A percentile compares a stretch with the other conserved stretches of the same genome.
phyloP scores from a whole-genome alignment of 2,888 invertebrate species.

The Phorcus lineatus region DNA sequence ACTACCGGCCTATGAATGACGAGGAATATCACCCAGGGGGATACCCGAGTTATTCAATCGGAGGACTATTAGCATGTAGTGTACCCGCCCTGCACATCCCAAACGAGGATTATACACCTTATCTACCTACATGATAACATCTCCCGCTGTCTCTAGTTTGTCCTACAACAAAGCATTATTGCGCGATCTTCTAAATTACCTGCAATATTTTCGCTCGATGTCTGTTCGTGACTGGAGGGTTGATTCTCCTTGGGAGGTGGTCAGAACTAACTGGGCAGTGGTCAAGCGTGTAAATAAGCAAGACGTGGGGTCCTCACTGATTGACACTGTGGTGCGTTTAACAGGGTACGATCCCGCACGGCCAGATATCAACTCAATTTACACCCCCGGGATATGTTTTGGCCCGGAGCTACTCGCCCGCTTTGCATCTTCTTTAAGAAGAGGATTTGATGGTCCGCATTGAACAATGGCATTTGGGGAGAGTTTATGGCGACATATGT shows the following conservation, averaged over 20 bases:
- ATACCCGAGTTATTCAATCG: neutral
- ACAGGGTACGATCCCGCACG: too few species aligned
- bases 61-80: slow-evolving; percentile 5
- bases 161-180: too few species aligned
- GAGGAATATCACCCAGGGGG: neutral
- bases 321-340: neutral
- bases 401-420: neutral
- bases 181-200: neutral
- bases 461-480: neutral
- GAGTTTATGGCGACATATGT: neutral
- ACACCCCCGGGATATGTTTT: neutral
- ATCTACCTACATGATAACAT: neutral
- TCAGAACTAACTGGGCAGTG: neutral
- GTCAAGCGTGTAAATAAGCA: neutral
- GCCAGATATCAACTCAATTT: neutral
- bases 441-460: neutral
- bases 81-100: neutral
- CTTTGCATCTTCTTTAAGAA: neutral
- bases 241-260: too few species aligned
- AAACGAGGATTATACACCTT: neutral
- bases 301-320: neutral
- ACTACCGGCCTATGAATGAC: neutral
- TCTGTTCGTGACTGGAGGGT: too few species aligned
- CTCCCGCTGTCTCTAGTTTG: too few species aligned
- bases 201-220: neutral